These are phyloP conservation scores for Zonotrichia albicollis DNA, from an alignment of 2,797 vertebrate genomes.

Conservation along the genomic window DNA sequence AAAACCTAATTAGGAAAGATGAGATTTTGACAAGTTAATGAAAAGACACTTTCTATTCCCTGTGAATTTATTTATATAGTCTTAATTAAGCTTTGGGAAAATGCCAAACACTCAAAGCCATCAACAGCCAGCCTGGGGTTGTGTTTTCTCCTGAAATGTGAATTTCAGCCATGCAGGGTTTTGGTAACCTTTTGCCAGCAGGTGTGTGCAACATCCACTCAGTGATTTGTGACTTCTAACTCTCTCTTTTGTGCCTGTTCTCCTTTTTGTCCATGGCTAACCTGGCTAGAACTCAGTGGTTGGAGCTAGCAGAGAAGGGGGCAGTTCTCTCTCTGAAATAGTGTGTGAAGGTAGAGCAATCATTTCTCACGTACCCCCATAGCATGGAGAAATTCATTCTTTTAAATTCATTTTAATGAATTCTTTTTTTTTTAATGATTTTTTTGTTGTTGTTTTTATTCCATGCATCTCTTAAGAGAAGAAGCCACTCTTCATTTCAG, in stretches of 20 bases:
- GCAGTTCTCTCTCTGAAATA: slow-evolving; percentile 77
- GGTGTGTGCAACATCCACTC: not conserved
- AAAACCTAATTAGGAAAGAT: not conserved
- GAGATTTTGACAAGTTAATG: not conserved
- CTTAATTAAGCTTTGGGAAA: not conserved
- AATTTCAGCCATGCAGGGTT: not conserved
- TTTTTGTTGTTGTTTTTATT: not conserved
- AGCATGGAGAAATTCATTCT: slow-evolving; percentile 65
- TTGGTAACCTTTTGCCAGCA: not conserved
- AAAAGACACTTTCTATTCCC: not conserved
- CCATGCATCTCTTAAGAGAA: not conserved
- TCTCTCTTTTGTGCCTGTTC: slow-evolving; percentile 62
- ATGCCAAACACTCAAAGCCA: not conserved
- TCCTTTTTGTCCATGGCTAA: slow-evolving; percentile 69
- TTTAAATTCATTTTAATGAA: not conserved
- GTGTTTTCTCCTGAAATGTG: not conserved
- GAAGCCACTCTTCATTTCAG: slow-evolving; percentile 74
- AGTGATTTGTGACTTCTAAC: slow-evolving; percentile 32
- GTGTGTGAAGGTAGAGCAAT: slow-evolving; percentile 77
- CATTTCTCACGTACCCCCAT: slow-evolving; percentile 41
- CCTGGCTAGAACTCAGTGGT: slow-evolving; percentile 78
- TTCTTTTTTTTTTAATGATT: not conserved
- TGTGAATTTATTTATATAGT: not conserved
- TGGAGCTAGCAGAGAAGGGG: slow-evolving; percentile 78
- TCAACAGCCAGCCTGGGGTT: not conserved